Conservation (phyloP, 2,888 invertebrate species). For the Cremastinae sp. region DNA sequence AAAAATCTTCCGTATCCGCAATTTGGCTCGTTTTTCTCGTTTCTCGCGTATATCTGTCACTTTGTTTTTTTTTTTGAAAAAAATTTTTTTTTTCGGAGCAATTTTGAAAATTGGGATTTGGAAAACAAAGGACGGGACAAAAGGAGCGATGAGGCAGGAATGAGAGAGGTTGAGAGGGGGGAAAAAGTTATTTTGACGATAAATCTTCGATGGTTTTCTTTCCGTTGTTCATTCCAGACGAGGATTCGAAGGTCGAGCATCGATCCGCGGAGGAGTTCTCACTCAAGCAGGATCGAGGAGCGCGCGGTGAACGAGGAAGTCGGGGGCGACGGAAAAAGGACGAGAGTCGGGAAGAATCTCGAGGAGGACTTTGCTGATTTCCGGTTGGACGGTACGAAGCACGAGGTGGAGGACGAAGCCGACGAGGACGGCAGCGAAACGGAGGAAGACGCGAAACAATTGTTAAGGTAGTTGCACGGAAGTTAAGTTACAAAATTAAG, state of each 20-base stretch:
- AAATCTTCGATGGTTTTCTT: constrained; percentile 18
- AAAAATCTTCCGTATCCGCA: constrained; percentile 16
- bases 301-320: background rate
- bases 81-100: no score
- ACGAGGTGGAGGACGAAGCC: background rate
- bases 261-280: constrained; percentile 39
- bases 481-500: no score
- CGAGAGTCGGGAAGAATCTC: constrained; percentile 35
- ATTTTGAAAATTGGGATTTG: background rate
- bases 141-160: background rate
- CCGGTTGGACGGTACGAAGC: constrained; percentile 21
- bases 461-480: no score
- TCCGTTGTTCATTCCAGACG: constrained; percentile 22
- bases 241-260: constrained; percentile 38
- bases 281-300: constrained; percentile 32
- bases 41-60: no score
- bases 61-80: no score
- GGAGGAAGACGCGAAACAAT: constrained; percentile 27
- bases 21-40: no score
- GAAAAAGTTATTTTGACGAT: constrained; percentile 32
- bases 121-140: background rate
- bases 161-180: background rate
- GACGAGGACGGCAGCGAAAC: constrained; percentile 36
- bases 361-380: constrained; percentile 34
- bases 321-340: constrained; percentile 18